These are phyloP conservation scores for Drosophila tsacasi DNA, from an alignment of 1,140 invertebrate species.

Conservation along the genomic window DNA sequence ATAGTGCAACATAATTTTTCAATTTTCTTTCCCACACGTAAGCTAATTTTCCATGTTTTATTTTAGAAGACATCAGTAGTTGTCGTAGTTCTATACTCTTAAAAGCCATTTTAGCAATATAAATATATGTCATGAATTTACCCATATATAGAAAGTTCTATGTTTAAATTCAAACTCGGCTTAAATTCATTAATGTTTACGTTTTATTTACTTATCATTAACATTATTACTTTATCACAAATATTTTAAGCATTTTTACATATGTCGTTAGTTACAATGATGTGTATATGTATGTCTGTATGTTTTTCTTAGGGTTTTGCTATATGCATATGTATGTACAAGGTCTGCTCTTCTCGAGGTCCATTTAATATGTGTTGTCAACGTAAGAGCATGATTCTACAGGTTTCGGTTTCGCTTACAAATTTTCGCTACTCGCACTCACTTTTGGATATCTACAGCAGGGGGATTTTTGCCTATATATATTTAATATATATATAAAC, in stretches of 20 bases:
- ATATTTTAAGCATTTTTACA: slow-evolving; percentile 84
- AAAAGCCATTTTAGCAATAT: too few species aligned
- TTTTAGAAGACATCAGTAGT: too few species aligned
- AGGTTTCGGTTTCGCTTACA: slow-evolving; percentile 51
- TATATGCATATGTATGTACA: slow-evolving; percentile 65
- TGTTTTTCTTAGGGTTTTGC: slow-evolving; percentile 12
- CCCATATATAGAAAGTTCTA: not conserved
- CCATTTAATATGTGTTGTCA: slow-evolving; percentile 50
- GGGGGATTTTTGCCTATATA: slow-evolving; percentile 60
- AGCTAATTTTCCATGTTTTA: too few species aligned
- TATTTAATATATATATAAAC: slow-evolving; percentile 41
- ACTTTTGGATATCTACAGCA: slow-evolving; percentile 68
- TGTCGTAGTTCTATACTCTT: too few species aligned
- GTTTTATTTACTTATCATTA: slow-evolving; percentile 77
- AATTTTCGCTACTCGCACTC: slow-evolving; percentile 53
- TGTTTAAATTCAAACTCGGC: not conserved
- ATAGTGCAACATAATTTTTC: too few species aligned
- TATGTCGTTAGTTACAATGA: slow-evolving; percentile 79
- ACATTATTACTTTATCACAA: slow-evolving; percentile 84
- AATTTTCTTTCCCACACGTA: too few species aligned
- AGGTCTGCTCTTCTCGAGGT: slow-evolving; percentile 55
- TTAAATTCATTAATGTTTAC: slow-evolving; percentile 62
- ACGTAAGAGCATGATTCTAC: slow-evolving; percentile 49
- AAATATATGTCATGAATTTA: not conserved
- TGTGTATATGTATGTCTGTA: slow-evolving; percentile 62